Percentiles rank a stretch among this genome's conserved stretches.
Evolutionary conservation across 2,888 invertebrate species (phyloP).

Genomic region (Marasmarcha lunaedactyla): DNA sequence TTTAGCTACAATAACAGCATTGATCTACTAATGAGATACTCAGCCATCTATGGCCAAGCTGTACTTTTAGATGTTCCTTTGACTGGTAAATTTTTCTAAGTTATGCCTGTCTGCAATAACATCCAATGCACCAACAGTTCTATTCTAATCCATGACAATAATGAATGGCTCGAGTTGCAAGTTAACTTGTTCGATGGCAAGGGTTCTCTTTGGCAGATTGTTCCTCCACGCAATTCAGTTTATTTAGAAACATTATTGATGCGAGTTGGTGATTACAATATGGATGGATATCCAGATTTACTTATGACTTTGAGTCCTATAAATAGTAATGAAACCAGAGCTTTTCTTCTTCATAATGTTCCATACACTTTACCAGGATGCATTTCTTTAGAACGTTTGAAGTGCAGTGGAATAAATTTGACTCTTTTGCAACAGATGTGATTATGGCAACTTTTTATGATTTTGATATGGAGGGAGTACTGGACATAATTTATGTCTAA

Average conservation of each 20-base stretch:
- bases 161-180: slow-evolving; percentile 76
- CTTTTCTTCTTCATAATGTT: slow-evolving; percentile 84
- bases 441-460: slow-evolving; percentile 92
- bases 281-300: slow-evolving; percentile 96
- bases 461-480: slow-evolving; percentile 93
- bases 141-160: slow-evolving; percentile 74
- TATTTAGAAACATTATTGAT: slow-evolving; percentile 84
- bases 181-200: slow-evolving; percentile 80
- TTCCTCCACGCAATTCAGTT: slow-evolving; percentile 58
- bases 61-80: slow-evolving; percentile 89
- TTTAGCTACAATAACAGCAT: slow-evolving; percentile 69
- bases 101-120: slow-evolving; percentile 86
- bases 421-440: slow-evolving; percentile 78
- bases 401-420: slow-evolving; percentile 81
- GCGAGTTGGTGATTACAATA: slow-evolving; percentile 91
- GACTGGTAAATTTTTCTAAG: slow-evolving; percentile 82
- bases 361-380: slow-evolving; percentile 75
- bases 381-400: slow-evolving; percentile 79
- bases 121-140: slow-evolving; percentile 77
- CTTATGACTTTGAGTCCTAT: slow-evolving; percentile 76
- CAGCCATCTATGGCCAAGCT: slow-evolving; percentile 80
- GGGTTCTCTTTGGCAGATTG: slow-evolving; percentile 77
- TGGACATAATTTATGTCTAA: slow-evolving; percentile 86
- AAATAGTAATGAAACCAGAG: slow-evolving; percentile 61
- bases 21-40: slow-evolving; percentile 62